A percentile compares a stretch with the other conserved stretches of the same genome.
These are phyloP conservation scores for Melieria picta DNA, from an alignment of 2,888 invertebrate species.

Conservation along the genomic window DNA sequence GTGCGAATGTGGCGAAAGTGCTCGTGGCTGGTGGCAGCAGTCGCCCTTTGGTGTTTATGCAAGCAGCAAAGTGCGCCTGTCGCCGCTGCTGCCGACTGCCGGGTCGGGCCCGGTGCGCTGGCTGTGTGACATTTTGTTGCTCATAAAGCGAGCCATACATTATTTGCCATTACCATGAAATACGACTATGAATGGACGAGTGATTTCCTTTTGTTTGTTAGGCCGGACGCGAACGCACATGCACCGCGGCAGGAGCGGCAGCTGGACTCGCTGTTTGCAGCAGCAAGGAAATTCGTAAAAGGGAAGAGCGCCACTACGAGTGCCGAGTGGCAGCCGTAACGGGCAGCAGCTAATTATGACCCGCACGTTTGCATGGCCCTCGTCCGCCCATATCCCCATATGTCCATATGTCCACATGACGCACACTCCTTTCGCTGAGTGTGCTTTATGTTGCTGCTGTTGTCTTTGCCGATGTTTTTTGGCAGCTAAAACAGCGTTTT, in stretches of 20 bases:
- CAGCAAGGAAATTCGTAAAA: slow-evolving; percentile 8
- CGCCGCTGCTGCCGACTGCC: no score
- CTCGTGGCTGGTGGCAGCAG: no score
- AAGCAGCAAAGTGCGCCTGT: no score
- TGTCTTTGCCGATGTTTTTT: neutral
- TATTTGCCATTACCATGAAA: slow-evolving; percentile 25
- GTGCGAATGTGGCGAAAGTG: no score
- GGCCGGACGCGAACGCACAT: slow-evolving; percentile 4
- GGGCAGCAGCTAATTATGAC: slow-evolving; percentile 63
- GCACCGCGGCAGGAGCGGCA: neutral
- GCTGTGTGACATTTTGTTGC: slow-evolving; percentile 21
- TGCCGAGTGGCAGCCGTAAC: slow-evolving; percentile 34
- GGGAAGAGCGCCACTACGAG: slow-evolving; percentile 17
- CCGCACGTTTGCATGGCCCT: slow-evolving; percentile 57
- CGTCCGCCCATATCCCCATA: neutral
- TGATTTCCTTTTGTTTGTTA: slow-evolving; percentile 23
- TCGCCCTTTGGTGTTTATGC: no score
- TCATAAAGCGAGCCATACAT: slow-evolving; percentile 32
- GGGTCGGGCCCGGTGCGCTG: no score
- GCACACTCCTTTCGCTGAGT: slow-evolving; percentile 3
- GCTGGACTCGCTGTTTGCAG: neutral
- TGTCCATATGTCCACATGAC: neutral
- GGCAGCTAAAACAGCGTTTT: slow-evolving; percentile 9
- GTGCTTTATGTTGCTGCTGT: slow-evolving; percentile 14
- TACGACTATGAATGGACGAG: neutral